Conservation (phyloP, 2,888 invertebrate genomes). For the Stramonita haemastoma region DNA sequence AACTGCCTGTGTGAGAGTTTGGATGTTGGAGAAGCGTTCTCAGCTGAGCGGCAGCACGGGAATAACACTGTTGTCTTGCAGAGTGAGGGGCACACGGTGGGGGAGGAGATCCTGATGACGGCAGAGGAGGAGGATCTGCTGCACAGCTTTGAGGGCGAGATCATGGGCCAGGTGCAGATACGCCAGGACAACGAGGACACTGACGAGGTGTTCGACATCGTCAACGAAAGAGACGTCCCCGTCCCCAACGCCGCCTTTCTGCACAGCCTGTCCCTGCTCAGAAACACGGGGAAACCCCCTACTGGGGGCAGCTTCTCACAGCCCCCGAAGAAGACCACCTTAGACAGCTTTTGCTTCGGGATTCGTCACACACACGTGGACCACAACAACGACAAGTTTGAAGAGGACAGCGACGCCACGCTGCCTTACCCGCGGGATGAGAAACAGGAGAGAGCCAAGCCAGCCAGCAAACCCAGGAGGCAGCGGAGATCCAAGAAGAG, state of each 20-base stretch:
- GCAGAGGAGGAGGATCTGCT: background rate
- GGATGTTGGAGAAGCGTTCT: background rate
- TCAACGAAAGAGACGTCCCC: constrained; percentile 23
- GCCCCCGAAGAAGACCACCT: background rate
- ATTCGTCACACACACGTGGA: background rate
- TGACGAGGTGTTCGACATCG: constrained; percentile 36
- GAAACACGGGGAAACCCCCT: background rate
- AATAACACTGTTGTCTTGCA: background rate
- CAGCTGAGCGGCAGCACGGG: background rate
- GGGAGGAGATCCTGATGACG: background rate
- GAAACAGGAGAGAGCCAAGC: background rate
- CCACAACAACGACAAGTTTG: background rate
- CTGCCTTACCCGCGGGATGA: constrained; percentile 32
- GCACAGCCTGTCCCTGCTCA: constrained; percentile 15
- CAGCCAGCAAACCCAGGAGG: background rate
- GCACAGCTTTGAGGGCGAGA: constrained; percentile 14
- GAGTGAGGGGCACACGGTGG: background rate
- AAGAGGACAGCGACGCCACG: constrained; percentile 37
- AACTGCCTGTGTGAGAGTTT: background rate
- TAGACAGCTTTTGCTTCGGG: background rate
- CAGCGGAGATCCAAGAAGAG: background rate
- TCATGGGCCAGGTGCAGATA: constrained; percentile 23
- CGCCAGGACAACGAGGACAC: background rate
- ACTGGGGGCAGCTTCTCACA: background rate
- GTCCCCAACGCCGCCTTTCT: constrained; percentile 22